Percentiles rank a stretch among this genome's conserved stretches.
Conservation (phyloP, 2,888 invertebrate species). For the Drosophila atroscutellata region DNA sequence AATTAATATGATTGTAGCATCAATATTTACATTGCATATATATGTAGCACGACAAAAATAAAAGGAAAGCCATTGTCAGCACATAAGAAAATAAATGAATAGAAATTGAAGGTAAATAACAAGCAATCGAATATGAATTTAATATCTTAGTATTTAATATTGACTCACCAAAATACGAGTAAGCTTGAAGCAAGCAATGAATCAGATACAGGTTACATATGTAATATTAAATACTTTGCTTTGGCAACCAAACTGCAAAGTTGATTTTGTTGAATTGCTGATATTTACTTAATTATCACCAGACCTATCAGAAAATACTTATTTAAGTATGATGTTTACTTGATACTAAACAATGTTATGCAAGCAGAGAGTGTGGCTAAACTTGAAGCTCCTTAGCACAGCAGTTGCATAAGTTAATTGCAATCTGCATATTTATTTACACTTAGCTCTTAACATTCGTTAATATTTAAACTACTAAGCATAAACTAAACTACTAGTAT, state of each 20-base stretch:
- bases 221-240: background rate
- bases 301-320: background rate
- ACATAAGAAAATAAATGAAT: background rate
- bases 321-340: background rate
- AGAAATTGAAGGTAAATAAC: background rate
- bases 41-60: background rate
- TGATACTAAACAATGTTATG: background rate
- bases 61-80: background rate
- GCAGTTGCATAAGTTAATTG: background rate
- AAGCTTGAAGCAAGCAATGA: background rate
- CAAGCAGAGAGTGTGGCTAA: background rate
- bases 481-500: no score
- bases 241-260: background rate
- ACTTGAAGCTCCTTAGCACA: background rate
- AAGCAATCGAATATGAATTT: background rate
- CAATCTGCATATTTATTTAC: background rate
- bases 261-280: background rate
- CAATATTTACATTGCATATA: constrained; percentile 6
- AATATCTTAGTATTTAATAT: background rate
- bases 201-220: background rate
- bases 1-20: background rate
- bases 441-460: background rate
- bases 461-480: background rate
- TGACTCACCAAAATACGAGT: background rate
- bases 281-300: background rate